phyloP scores from a whole-genome alignment of 2,113 vertebrate species.

The Pyxicephalus adspersus region DNA sequence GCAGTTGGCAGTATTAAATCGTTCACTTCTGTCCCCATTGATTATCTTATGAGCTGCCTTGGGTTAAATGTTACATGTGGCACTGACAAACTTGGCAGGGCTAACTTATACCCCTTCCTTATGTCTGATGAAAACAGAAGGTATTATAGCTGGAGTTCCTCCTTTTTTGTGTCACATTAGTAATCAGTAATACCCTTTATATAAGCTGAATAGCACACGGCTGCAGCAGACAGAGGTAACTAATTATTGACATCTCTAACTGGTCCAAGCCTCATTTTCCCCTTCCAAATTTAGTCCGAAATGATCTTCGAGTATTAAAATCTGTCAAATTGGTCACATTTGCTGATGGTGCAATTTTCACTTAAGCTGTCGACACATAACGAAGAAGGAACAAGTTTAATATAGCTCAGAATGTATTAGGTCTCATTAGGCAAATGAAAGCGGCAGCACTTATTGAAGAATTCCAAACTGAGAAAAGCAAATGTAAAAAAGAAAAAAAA shows the following conservation, averaged over 20 bases:
- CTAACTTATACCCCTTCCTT: too few species aligned
- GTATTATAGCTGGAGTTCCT: too few species aligned
- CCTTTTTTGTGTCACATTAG: conserved; percentile 1
- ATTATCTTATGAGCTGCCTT: too few species aligned
- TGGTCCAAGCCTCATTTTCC: background rate
- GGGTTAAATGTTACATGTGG: too few species aligned
- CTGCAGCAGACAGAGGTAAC: background rate
- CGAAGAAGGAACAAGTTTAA: conserved; percentile 30
- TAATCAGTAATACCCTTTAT: background rate
- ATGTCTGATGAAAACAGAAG: too few species aligned
- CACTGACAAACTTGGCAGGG: too few species aligned
- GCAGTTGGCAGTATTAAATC: too few species aligned
- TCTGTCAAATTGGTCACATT: conserved; percentile 25
- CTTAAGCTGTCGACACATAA: conserved; percentile 1
- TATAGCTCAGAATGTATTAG: conserved; percentile 11
- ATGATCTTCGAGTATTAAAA: conserved; percentile 13
- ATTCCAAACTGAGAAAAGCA: conserved; percentile 5
- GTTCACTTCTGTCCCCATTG: too few species aligned
- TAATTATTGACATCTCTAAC: conserved; percentile 39
- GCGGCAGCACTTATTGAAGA: background rate
- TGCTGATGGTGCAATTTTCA: conserved; percentile 35
- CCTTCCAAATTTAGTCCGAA: conserved; percentile 5
- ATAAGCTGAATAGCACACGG: conserved; percentile 6
- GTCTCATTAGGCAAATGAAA: conserved; percentile 7
- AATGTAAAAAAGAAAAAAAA: background rate